Evolutionary conservation across 2,797 vertebrate genomes (phyloP).

Genomic region (Paguma larvata): DNA sequence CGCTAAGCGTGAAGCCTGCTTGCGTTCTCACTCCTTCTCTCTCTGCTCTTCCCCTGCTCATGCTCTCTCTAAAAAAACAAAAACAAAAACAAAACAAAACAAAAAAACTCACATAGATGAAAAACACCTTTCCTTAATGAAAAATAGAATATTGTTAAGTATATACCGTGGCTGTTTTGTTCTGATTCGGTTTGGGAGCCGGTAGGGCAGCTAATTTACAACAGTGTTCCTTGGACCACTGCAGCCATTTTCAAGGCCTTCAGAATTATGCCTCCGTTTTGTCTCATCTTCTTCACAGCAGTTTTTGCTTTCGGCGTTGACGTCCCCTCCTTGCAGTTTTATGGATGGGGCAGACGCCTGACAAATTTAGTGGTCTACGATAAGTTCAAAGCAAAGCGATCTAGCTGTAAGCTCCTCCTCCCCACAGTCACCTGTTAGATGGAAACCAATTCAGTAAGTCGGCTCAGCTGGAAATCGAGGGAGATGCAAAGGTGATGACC

Average conservation of each 20-base stretch:
- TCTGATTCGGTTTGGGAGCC: constrained; percentile 27
- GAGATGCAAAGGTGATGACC: neutral
- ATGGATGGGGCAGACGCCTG: neutral
- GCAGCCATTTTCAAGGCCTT: neutral
- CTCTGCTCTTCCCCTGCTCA: too few relatives aligned
- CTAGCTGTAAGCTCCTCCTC: neutral
- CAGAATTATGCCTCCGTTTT: neutral
- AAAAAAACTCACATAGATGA: neutral
- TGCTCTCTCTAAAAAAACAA: too few relatives aligned
- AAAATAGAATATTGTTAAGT: constrained; percentile 8
- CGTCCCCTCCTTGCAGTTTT: neutral
- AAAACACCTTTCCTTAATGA: constrained; percentile 17
- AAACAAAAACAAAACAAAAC: too few relatives aligned
- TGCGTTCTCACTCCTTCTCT: too few relatives aligned
- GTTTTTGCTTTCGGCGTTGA: neutral
- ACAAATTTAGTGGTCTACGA: neutral
- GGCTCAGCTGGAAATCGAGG: neutral
- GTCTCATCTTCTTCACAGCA: constrained; percentile 11
- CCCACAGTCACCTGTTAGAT: neutral
- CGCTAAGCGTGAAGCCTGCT: too few relatives aligned
- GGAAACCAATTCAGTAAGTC: constrained; percentile 32
- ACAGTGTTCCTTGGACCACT: neutral
- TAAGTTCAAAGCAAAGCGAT: neutral
- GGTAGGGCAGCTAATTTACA: neutral
- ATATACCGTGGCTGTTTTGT: neutral